Conservation (phyloP, 2,113 vertebrate species). For the Cyprinodon tularosa region DNA sequence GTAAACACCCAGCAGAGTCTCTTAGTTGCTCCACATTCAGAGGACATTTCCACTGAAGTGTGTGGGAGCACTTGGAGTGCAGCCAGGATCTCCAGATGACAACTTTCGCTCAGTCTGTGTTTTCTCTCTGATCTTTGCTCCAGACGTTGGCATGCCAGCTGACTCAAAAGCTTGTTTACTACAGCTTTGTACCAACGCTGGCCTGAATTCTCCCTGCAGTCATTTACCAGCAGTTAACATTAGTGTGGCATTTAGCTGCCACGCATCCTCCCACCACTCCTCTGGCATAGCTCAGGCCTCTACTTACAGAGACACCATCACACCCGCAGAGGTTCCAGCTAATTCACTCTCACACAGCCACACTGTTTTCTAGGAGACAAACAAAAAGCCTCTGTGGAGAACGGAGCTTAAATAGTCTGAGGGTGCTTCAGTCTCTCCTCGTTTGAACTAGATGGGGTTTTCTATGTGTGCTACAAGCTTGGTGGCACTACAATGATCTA, state of each 20-base stretch:
- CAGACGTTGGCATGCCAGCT: neutral
- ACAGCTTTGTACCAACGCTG: neutral
- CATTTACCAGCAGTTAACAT: slow-evolving; percentile 36
- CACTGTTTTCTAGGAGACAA: slow-evolving; percentile 4
- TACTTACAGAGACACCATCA: slow-evolving; percentile 23
- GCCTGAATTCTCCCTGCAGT: slow-evolving; percentile 19
- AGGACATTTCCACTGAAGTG: slow-evolving; percentile 29
- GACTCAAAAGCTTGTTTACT: slow-evolving; percentile 16
- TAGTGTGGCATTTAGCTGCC: slow-evolving; percentile 42
- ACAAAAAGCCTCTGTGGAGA: neutral
- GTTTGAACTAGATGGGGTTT: neutral
- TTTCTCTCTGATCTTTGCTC: slow-evolving; percentile 32
- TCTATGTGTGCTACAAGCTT: too few relatives aligned
- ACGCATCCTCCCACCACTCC: slow-evolving; percentile 15
- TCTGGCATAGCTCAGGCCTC: slow-evolving; percentile 15
- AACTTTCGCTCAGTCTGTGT: slow-evolving; percentile 1
- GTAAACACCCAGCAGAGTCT: slow-evolving; percentile 39
- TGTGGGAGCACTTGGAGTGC: neutral
- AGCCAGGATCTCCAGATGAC: slow-evolving; percentile 5
- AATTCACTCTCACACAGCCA: slow-evolving; percentile 23
- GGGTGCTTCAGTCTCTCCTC: neutral
- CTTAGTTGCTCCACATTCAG: slow-evolving; percentile 11
- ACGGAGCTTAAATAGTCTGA: neutral
- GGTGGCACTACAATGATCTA: too few relatives aligned
- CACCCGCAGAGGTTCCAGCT: slow-evolving; percentile 11